Evolutionary conservation across 2,797 vertebrate species (phyloP).

Genomic region (Corythornis leucogaster): DNA sequence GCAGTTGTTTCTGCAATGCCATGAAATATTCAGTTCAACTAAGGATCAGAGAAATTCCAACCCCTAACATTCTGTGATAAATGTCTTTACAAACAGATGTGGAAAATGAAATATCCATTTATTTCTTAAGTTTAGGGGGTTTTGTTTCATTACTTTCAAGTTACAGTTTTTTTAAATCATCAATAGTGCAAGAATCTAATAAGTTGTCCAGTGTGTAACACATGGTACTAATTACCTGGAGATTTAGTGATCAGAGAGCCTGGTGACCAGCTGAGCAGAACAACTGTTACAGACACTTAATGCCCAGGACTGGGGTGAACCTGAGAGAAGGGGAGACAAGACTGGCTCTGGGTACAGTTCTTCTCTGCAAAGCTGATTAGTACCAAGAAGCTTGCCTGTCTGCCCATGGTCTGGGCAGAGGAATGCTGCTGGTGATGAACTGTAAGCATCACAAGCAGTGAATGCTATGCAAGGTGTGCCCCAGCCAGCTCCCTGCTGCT

Average conservation of each 20-base stretch:
- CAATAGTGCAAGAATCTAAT: neutral
- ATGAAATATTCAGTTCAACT: slow-evolving; percentile 39
- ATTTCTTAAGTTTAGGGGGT: neutral
- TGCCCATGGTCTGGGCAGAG: neutral
- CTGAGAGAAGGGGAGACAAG: neutral
- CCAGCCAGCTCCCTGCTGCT: neutral
- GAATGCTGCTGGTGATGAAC: neutral
- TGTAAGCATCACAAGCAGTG: neutral
- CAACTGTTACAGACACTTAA: slow-evolving; percentile 27
- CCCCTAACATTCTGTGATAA: too few relatives aligned
- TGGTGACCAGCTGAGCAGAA: neutral
- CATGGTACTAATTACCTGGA: neutral
- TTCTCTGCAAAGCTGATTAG: neutral
- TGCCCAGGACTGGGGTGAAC: neutral
- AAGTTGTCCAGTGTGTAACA: neutral
- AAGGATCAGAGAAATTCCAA: neutral
- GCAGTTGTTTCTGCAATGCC: slow-evolving; percentile 9
- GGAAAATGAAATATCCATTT: neutral
- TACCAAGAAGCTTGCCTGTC: neutral
- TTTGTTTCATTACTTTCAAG: neutral
- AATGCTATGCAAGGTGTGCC: neutral
- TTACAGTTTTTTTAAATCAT: neutral
- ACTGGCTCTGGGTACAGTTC: neutral
- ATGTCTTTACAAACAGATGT: neutral
- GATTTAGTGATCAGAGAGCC: neutral